Conservation (phyloP, 2,113 vertebrate genomes). For the Lontra canadensis region DNA sequence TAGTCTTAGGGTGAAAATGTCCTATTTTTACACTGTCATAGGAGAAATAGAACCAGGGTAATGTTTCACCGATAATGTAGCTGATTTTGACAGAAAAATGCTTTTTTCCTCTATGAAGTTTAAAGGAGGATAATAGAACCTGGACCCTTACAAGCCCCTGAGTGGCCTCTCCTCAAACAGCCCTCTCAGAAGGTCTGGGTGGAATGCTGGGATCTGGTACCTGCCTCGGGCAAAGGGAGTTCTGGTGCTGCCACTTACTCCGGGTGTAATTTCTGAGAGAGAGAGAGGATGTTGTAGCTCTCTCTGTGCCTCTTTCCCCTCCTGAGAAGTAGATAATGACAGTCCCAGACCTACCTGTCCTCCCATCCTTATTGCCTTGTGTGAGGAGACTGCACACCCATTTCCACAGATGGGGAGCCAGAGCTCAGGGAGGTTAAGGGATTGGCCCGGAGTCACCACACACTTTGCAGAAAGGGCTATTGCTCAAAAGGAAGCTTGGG, state of each 20-base stretch:
- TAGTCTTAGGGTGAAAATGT: neutral
- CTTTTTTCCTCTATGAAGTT: neutral
- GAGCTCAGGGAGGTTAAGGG: neutral
- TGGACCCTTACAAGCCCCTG: neutral
- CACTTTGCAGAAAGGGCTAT: neutral
- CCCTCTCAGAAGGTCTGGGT: neutral
- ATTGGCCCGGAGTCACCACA: neutral
- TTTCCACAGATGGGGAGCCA: neutral
- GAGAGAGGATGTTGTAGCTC: neutral
- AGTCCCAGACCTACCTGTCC: neutral
- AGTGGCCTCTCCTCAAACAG: neutral
- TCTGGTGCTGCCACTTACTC: neutral
- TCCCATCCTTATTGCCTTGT: neutral
- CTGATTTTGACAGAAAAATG: constrained; percentile 40
- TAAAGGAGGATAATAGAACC: neutral
- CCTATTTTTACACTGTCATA: constrained; percentile 33
- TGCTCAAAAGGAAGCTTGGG: neutral
- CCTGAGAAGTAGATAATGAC: neutral
- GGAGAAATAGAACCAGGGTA: constrained; percentile 20
- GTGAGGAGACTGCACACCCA: neutral
- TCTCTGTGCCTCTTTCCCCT: neutral
- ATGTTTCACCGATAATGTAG: neutral
- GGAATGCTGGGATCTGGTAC: neutral
- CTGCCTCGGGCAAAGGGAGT: neutral
- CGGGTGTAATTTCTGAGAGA: neutral